Evolutionary conservation across 2,888 invertebrate genomes (phyloP), one percentile per base, ranked within the genome.

Genomic region (Sussaba pulchella): DNA sequence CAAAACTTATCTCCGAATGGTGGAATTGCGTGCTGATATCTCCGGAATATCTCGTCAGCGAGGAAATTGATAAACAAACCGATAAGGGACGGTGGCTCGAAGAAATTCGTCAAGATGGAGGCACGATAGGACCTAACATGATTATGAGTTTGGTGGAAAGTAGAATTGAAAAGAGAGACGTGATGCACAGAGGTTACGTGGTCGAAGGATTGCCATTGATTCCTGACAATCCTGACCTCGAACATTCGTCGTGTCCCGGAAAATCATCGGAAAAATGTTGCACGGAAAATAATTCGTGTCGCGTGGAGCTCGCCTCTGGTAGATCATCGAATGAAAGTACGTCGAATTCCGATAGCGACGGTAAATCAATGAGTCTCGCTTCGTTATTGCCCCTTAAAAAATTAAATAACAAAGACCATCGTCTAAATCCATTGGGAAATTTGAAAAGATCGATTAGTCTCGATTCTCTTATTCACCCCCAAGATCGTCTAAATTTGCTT

Each of bases 201-300:
- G 89, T 96, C 82, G 94, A 94, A 75, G 95, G 95, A 6, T 91
- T 96, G 80, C 96, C 96, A 19, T 88, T 96, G 43, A 92, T 95
- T n/a, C 93, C 94, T 1, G 93, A 93, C 63, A 87, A 90, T 71
- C 78, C 92, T 6, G 72, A 71, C 12, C 89, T 91, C 72, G 83
- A 89, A 70, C 81, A 82, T 14, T 81, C 84, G 10, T 82, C 81
- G 3, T 82, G 83, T 21, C 87, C 88, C 59, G 92, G 92, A 75
- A 5, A 9, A 17, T 9, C 10, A 0, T 24, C 41, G 21, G 24
- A 63, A 57, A 41, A 45, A 8, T 63, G 61, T 31, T 77, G 77
- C 21, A 71, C 63, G 2, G 24, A 2, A 9, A 17, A 36, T 17
- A 57, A 31, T n/a, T n/a, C 66, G 1, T 71, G 76, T 31, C n/a